phyloP scores from a whole-genome alignment of 2,888 invertebrate species.

The Acronicta psi region DNA sequence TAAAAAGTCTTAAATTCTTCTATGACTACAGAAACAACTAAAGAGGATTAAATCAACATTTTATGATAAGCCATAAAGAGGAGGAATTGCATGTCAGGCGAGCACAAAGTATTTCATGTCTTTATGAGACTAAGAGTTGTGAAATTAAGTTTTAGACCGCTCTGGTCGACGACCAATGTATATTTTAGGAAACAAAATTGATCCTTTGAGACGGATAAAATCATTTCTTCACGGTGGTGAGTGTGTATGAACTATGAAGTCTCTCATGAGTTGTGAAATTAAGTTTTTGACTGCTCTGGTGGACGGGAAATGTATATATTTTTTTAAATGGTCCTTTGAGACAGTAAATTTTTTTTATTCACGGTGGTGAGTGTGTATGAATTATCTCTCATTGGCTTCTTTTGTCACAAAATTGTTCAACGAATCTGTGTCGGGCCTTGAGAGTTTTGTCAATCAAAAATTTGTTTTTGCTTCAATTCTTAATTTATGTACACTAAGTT shows the following conservation, averaged over 20 bases:
- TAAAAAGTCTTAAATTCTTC: slow-evolving; percentile 15
- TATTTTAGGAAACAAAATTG: neutral
- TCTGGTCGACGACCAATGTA: neutral
- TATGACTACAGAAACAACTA: slow-evolving; percentile 20
- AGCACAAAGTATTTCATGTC: slow-evolving; percentile 36
- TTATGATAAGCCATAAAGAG: slow-evolving; percentile 19
- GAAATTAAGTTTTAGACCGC: slow-evolving; percentile 1
- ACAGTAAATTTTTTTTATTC: no score
- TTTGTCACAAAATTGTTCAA: no score
- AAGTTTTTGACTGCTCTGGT: neutral
- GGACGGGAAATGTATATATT: no score
- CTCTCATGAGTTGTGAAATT: slow-evolving; percentile 2
- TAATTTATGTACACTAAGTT: no score
- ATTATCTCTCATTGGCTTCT: no score
- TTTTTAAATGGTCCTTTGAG: slow-evolving; percentile 1
- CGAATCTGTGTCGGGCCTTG: no score
- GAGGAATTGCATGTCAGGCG: slow-evolving; percentile 7
- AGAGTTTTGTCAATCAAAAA: no score
- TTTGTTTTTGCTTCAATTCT: no score
- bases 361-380: no score
- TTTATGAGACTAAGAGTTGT: slow-evolving; percentile 1
- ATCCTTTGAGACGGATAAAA: neutral
- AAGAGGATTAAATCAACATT: slow-evolving; percentile 19
- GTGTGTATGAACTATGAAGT: no score
- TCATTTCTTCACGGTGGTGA: no score